Evolutionary conservation across 2,113 vertebrate genomes (phyloP).

Genomic region (Megaceryle torquata): DNA sequence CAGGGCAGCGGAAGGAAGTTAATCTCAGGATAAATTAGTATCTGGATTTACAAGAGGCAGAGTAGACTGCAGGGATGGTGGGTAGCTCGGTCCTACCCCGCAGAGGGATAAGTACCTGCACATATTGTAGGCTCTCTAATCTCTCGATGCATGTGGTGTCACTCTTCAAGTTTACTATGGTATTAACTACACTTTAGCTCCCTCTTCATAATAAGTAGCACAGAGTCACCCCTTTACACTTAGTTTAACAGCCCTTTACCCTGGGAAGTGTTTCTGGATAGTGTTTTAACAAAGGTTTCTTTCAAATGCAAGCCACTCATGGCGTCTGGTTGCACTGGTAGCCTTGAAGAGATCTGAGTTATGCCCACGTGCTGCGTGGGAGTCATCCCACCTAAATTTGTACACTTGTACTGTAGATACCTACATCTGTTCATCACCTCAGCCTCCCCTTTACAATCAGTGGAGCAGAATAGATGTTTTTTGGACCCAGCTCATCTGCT

Average conservation of each 20-base stretch:
- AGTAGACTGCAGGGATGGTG: background rate
- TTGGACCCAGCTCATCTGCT: background rate
- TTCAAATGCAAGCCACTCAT: background rate
- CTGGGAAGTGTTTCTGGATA: background rate
- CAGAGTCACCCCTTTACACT: background rate
- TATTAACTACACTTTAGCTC: background rate
- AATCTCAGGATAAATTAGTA: background rate
- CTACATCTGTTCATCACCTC: conserved; percentile 31
- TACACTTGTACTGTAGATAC: background rate
- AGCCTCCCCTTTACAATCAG: background rate
- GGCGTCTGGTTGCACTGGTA: background rate
- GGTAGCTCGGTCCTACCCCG: background rate
- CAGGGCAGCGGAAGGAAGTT: background rate
- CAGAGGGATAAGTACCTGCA: background rate
- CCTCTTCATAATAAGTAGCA: background rate
- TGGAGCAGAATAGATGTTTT: background rate
- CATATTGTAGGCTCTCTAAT: background rate
- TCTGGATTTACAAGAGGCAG: background rate
- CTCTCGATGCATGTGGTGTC: background rate
- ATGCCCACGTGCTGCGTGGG: background rate
- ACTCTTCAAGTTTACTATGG: background rate
- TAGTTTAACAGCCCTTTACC: background rate
- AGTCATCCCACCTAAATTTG: conserved; percentile 19
- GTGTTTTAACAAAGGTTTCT: background rate
- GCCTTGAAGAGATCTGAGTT: conserved; percentile 3